A percentile compares a stretch with the other conserved stretches of the same genome.
phyloP scores from a whole-genome alignment of 2,797 vertebrate genomes.

The Gallinago solitaria region DNA sequence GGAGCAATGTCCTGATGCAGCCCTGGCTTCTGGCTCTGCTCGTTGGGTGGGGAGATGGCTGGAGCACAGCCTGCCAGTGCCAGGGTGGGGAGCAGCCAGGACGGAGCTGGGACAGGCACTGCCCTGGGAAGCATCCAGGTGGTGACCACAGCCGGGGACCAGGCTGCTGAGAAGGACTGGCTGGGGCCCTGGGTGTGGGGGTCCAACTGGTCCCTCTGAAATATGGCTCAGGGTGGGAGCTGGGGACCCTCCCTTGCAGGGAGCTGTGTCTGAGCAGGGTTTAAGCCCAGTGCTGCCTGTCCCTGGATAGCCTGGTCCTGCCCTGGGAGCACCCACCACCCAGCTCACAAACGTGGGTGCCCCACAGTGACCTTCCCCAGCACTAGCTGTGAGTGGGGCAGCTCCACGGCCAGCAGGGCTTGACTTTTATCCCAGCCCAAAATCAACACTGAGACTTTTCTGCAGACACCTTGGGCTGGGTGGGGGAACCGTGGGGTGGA shows the following conservation, averaged over 20 bases:
- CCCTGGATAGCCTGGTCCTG: rapidly evolving
- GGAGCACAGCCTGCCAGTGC: rapidly evolving
- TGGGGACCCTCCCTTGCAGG: neutral
- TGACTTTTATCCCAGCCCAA: neutral
- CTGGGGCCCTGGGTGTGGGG: neutral
- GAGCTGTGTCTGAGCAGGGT: rapidly evolving
- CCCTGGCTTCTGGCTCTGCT: neutral
- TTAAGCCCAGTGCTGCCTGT: neutral
- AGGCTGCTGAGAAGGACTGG: neutral
- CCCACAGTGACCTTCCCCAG: rapidly evolving
- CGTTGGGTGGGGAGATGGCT: neutral
- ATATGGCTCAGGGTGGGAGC: neutral
- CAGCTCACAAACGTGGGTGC: neutral
- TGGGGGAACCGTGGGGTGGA: neutral
- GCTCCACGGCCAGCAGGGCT: rapidly evolving
- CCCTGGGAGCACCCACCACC: neutral
- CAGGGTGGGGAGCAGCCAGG: neutral
- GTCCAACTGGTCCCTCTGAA: too few relatives aligned
- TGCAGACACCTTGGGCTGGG: neutral
- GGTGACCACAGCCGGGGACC: neutral
- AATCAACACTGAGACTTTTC: neutral
- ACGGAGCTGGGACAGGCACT: rapidly evolving
- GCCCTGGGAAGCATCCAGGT: neutral
- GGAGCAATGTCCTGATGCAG: rapidly evolving
- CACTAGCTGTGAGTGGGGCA: neutral